Percentiles rank a stretch among this genome's conserved stretches.
Conservation (phyloP, 2,888 invertebrate species). For the Oligia latruncula region DNA sequence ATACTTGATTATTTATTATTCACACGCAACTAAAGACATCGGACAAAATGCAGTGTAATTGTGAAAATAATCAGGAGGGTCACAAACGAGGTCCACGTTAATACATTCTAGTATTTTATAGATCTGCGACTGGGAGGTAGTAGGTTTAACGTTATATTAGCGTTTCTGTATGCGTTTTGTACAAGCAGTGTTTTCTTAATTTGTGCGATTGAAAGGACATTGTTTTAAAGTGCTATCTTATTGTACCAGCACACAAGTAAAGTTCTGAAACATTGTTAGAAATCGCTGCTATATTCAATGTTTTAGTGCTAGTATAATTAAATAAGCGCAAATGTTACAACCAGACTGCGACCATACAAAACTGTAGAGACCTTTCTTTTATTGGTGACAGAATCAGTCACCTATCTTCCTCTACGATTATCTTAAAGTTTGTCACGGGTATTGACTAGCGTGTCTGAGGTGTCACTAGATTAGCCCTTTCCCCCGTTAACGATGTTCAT, state of each 20-base stretch:
- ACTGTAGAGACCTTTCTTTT: conserved; percentile 3
- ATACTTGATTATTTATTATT: conserved; percentile 81
- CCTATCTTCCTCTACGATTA: conserved; percentile 43
- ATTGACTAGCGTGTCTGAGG: conserved; percentile 55
- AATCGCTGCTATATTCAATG: background rate
- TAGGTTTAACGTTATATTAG: conserved; percentile 43
- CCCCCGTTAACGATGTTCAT: conserved; percentile 66
- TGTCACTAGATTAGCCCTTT: conserved; percentile 56
- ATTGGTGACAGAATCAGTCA: conserved; percentile 7
- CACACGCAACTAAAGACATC: conserved; percentile 73
- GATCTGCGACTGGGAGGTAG: conserved; percentile 22
- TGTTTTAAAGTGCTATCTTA: conserved; percentile 28
- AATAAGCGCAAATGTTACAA: background rate
- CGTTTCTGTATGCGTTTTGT: conserved; percentile 26
- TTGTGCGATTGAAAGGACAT: conserved; percentile 26
- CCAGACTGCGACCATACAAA: background rate
- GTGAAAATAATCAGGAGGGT: conserved; percentile 55
- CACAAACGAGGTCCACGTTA: conserved; percentile 18
- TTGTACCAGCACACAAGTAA: background rate
- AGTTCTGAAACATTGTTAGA: background rate
- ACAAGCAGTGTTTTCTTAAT: conserved; percentile 6
- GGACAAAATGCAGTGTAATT: conserved; percentile 59
- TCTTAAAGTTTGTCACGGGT: conserved; percentile 51
- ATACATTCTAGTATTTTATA: conserved; percentile 42
- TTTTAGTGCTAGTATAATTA: background rate